Evolutionary conservation across 2,888 invertebrate species (phyloP).

Genomic region (Athalia circularis): DNA sequence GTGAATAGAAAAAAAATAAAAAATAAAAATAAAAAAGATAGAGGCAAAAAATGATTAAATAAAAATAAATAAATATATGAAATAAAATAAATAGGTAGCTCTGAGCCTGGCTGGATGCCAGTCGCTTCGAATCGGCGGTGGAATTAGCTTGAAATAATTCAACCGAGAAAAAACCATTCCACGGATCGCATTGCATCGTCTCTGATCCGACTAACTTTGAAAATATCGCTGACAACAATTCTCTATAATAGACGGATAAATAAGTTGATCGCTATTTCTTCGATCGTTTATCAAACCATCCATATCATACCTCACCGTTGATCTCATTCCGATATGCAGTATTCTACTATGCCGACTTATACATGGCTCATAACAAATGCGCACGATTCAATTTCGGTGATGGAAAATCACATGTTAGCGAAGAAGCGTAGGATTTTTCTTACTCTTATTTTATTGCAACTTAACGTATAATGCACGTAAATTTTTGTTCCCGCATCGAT

Average conservation of each 20-base stretch:
- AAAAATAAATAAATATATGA: not conserved
- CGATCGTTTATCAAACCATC: conserved; percentile 27
- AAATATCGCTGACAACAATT: conserved; percentile 31
- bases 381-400: not conserved
- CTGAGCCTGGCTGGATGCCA: conserved; percentile 25
- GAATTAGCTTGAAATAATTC: conserved; percentile 35
- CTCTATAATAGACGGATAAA: conserved; percentile 33
- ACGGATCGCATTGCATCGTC: conserved; percentile 5
- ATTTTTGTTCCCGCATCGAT: too few relatives aligned
- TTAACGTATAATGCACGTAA: not conserved
- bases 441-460: not conserved
- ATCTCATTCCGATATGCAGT: conserved; percentile 10
- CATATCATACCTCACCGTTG: not conserved
- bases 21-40: too few relatives aligned
- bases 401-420: too few relatives aligned
- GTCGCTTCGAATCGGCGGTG: conserved; percentile 16
- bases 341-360: not conserved
- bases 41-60: too few relatives aligned
- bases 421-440: not conserved
- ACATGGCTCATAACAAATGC: not conserved
- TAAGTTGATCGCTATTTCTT: conserved; percentile 13
- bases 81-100: conserved; percentile 3
- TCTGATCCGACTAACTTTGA: not conserved
- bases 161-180: conserved; percentile 24
- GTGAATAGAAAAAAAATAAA: too few relatives aligned